Evolutionary conservation across 1,140 invertebrate genomes (phyloP), one percentile per base, ranked within the genome.

Genomic region (Drosophila subobscura): DNA sequence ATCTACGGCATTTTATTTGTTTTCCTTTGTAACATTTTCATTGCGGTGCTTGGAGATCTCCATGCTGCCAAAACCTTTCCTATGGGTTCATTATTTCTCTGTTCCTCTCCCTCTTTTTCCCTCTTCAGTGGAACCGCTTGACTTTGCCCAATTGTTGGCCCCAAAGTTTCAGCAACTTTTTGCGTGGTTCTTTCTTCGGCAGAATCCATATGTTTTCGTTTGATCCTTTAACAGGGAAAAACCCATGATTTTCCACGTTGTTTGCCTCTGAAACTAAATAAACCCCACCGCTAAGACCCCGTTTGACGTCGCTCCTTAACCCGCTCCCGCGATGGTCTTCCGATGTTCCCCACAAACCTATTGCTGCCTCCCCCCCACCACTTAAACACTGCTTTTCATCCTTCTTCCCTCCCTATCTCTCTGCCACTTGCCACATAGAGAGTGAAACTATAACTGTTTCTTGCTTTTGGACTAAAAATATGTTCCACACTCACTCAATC

Each of bases 381-480:
- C 53, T 44, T 44, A 37, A 37, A 8, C 23, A 22, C 37, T 41
- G 16, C 5, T 27, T 45, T 37, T 37, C 33, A 4, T 37, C 10
- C 33, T 37, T 37, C 33, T 37, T 1, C 33, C 1, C 10, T 4
- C 3, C 29, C 29, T 10, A 8, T 33, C 2, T 33, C 8, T 37
- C 33, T 37, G 10, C 33, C 33, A 12, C 33, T 37, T 10, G 33
- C 33, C 4, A 10, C 33, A 37, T 10, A 44, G 6, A 27, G 20
- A 22, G 64, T 44, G 54, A 75, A 75, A 79, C 65, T 75, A 68
- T 67, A 85, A 80, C 72, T 51, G 80, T 80, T 71, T 47, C 77
- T 86, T 73, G 33, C 63, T 64, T 47, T 25, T 51, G 55, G 42
- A 53, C 77, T 86, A 80, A 86, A 84, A 84, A 86, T 84, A 81